phyloP scores from a whole-genome alignment of 1,140 invertebrate species.

The Musca vetustissima region DNA sequence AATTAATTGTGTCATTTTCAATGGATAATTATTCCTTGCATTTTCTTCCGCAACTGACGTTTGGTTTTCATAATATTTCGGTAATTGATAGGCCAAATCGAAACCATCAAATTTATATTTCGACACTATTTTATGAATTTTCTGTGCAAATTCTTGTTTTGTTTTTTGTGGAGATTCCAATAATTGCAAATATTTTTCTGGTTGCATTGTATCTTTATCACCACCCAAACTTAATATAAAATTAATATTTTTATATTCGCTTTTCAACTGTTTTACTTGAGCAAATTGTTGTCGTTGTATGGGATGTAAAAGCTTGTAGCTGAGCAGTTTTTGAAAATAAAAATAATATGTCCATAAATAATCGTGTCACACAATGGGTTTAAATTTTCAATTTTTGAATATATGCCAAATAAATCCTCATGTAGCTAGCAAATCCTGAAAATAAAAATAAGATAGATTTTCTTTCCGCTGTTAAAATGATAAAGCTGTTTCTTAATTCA shows the following conservation, averaged over 20 bases:
- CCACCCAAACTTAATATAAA: constrained; percentile 78
- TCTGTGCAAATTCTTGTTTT: constrained; percentile 72
- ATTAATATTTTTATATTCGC: constrained; percentile 70
- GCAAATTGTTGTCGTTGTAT: constrained; percentile 70
- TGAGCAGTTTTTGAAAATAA: constrained; percentile 71
- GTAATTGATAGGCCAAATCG: constrained; percentile 82
- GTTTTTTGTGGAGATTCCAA: constrained; percentile 69
- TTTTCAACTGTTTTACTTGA: constrained; percentile 68
- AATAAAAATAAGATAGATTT: constrained; percentile 20
- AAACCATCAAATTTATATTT: constrained; percentile 81
- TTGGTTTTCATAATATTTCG: no score
- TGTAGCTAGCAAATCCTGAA: constrained; percentile 76
- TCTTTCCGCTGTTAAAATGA: no score
- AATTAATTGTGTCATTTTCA: constrained; percentile 71
- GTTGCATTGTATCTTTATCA: constrained; percentile 68
- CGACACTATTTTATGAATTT: constrained; percentile 66
- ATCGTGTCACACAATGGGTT: constrained; percentile 83
- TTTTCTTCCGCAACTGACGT: no score
- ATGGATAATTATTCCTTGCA: constrained; percentile 72
- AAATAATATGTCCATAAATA: constrained; percentile 80
- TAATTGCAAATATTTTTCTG: constrained; percentile 52
- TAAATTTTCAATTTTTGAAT: no score
- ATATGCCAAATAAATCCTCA: constrained; percentile 72
- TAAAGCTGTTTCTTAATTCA: no score
- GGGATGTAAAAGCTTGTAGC: constrained; percentile 70